These are phyloP conservation scores for Lycaon pictus DNA, from an alignment of 2,113 vertebrate species.

Conservation along the genomic window DNA sequence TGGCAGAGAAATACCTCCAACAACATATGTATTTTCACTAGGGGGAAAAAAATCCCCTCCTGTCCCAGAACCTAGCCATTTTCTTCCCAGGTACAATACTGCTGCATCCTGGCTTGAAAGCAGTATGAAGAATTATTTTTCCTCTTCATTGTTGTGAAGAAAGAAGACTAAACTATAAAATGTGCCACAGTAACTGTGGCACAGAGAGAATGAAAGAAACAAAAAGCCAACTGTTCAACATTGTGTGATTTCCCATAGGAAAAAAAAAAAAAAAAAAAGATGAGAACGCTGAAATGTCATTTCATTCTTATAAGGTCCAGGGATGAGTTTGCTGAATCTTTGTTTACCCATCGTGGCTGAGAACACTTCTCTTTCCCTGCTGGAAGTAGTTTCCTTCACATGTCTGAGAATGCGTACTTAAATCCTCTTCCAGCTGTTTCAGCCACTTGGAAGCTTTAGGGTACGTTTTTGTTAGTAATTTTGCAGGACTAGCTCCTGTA, in stretches of 20 bases:
- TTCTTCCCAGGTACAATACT: background rate
- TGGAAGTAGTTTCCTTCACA: background rate
- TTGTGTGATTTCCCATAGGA: background rate
- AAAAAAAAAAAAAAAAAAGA: background rate
- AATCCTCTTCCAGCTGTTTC: background rate
- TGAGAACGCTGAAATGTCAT: background rate
- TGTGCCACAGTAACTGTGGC: background rate
- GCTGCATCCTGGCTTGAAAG: background rate
- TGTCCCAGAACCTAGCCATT: conserved; percentile 4
- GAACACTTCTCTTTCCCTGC: background rate
- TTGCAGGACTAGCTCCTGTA: background rate
- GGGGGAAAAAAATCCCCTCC: background rate
- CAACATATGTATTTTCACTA: background rate
- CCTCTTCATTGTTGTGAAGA: background rate
- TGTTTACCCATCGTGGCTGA: conserved; percentile 15
- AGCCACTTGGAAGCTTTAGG: background rate
- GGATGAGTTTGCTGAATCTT: conserved; percentile 25
- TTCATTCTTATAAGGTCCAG: conserved; percentile 14
- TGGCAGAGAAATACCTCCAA: background rate
- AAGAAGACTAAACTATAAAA: conserved; percentile 26
- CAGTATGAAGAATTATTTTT: background rate
- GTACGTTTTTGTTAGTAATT: background rate
- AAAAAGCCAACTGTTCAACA: conserved; percentile 27
- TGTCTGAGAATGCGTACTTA: background rate
- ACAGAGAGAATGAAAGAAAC: conserved; percentile 58